phyloP scores from a whole-genome alignment of 2,797 vertebrate genomes.

The Pristis pectinata region DNA sequence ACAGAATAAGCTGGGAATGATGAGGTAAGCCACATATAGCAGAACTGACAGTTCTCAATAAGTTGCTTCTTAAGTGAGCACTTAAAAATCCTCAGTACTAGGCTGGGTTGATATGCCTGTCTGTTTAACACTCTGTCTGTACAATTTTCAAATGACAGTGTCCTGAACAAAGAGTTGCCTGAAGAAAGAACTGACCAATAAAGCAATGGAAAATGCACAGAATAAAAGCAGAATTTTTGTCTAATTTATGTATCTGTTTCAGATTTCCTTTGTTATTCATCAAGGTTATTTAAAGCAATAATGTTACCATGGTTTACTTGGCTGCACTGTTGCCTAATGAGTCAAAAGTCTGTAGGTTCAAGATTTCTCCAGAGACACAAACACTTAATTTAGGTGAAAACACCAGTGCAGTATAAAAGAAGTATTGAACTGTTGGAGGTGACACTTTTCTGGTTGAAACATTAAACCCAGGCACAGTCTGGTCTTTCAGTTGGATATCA shows the following conservation, averaged over 20 bases:
- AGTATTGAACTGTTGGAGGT: not conserved
- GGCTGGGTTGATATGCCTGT: not conserved
- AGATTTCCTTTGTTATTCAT: not conserved
- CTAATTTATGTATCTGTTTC: not conserved
- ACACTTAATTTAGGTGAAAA: not conserved
- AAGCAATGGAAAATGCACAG: not conserved
- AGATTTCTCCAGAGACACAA: not conserved
- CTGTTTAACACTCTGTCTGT: not conserved
- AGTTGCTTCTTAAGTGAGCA: not conserved
- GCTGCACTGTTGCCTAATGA: not conserved
- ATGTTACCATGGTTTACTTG: not conserved
- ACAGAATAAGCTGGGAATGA: not conserved
- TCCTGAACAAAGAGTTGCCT: not conserved
- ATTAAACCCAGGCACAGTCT: not conserved
- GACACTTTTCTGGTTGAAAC: not conserved
- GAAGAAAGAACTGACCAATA: not conserved
- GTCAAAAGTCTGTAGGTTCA: not conserved
- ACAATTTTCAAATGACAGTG: not conserved
- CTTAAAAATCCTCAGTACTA: not conserved
- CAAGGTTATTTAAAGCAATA: not conserved
- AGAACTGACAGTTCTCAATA: not conserved
- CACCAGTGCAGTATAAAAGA: not conserved
- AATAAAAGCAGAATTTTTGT: not conserved
- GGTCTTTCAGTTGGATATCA: not conserved
- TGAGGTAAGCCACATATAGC: not conserved